Evolutionary conservation across 2,797 vertebrate species (phyloP).

Genomic region (Ceryle rudis): DNA sequence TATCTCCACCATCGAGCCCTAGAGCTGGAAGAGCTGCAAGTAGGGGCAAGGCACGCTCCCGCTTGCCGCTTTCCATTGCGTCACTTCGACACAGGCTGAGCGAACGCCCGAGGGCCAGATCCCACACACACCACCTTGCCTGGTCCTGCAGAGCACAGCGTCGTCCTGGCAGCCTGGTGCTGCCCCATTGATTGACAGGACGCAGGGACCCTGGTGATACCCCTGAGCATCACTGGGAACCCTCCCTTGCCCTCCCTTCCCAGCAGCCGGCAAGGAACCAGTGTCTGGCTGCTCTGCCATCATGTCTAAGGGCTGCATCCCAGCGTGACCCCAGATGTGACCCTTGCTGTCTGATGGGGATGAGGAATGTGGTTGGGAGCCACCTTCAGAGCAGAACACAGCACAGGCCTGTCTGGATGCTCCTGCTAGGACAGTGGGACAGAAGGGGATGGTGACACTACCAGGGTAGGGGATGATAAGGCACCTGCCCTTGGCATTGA

Average conservation of each 20-base stretch:
- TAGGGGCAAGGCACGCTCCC: conserved; percentile 63
- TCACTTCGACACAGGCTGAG: conserved; percentile 41
- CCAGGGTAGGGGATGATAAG: background rate
- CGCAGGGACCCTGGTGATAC: background rate
- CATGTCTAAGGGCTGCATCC: rapidly evolving
- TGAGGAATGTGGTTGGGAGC: background rate
- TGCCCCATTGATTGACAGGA: background rate
- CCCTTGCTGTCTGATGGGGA: background rate
- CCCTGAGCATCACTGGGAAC: background rate
- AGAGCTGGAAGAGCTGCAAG: conserved; percentile 72
- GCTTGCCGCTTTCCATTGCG: conserved; percentile 54
- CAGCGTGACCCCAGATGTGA: background rate
- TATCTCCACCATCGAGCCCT: conserved; percentile 64
- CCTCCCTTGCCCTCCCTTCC: background rate
- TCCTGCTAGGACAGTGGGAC: rapidly evolving
- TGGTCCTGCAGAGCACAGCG: background rate
- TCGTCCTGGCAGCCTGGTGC: background rate
- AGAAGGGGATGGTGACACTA: background rate
- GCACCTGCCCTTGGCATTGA: background rate
- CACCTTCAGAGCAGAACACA: background rate
- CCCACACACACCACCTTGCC: conserved; percentile 51
- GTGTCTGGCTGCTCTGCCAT: rapidly evolving
- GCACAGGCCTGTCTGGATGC: background rate
- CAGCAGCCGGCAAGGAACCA: background rate
- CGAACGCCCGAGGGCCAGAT: conserved; percentile 13